Evolutionary conservation across 2,888 invertebrate species (phyloP).

Genomic region (Cyaniris semiargus): DNA sequence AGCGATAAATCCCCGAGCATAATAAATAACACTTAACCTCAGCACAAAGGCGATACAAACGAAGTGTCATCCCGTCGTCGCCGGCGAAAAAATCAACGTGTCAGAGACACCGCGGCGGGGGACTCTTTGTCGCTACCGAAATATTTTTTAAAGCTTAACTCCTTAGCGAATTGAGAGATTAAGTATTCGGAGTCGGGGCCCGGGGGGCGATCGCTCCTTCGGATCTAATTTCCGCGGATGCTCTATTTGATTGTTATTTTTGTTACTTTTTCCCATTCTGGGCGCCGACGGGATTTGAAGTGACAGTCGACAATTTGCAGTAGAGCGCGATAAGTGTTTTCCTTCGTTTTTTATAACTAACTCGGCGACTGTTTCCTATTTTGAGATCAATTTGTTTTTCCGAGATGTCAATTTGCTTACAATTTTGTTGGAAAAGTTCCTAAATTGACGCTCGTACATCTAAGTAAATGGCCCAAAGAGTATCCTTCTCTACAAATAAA

Average conservation of each 20-base stretch:
- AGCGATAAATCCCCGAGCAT: conserved; percentile 51
- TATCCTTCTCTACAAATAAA: not conserved
- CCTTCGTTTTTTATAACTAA: conserved; percentile 73
- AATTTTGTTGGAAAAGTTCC: conserved; percentile 23
- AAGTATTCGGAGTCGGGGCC: conserved; percentile 82
- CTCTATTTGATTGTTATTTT: conserved; percentile 80
- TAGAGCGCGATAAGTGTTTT: conserved; percentile 78
- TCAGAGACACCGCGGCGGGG: conserved; percentile 78
- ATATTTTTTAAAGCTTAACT: conserved; percentile 81
- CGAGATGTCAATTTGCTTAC: conserved; percentile 35
- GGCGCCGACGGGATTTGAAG: conserved; percentile 70
- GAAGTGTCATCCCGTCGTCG: conserved; percentile 77
- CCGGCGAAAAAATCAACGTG: conserved; percentile 78
- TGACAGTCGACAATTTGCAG: conserved; percentile 78
- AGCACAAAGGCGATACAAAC: conserved; percentile 79
- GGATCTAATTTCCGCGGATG: conserved; percentile 79
- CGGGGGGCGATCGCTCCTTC: conserved; percentile 78
- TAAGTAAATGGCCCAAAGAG: not conserved
- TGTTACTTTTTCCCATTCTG: conserved; percentile 72
- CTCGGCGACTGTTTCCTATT: conserved; percentile 68
- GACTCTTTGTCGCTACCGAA: conserved; percentile 76
- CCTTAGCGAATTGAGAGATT: conserved; percentile 82
- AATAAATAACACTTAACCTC: conserved; percentile 79
- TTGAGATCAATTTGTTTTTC: conserved; percentile 49
- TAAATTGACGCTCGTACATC: not conserved